Conservation (phyloP, 2,113 vertebrate genomes). For the Donacobius atricapilla region DNA sequence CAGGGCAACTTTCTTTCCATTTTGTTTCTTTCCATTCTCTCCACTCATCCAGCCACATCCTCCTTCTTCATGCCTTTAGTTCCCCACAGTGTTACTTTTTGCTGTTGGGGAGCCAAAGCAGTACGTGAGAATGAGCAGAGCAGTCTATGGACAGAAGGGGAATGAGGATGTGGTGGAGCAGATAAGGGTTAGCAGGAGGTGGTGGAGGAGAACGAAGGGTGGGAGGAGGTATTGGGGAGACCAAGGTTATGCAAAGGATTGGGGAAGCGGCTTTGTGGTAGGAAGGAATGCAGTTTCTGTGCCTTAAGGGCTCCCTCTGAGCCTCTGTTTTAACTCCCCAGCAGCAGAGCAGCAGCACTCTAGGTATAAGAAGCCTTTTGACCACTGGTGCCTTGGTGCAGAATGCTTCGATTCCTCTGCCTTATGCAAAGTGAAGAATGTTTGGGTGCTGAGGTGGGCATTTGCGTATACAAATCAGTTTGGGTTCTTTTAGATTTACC, state of each 20-base stretch:
- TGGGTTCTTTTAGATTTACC: not conserved
- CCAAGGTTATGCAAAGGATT: conserved; percentile 62
- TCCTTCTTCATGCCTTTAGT: conserved; percentile 8
- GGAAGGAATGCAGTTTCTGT: conserved; percentile 56
- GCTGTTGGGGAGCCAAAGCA: conserved; percentile 4
- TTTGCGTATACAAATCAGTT: conserved; percentile 18
- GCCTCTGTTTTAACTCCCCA: not conserved
- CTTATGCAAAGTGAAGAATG: conserved; percentile 32
- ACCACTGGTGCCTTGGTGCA: not conserved
- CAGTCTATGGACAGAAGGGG: not conserved
- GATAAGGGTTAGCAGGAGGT: conserved; percentile 61
- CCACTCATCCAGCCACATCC: conserved; percentile 14
- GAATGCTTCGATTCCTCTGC: not conserved
- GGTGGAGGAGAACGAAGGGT: conserved; percentile 42
- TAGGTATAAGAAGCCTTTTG: not conserved
- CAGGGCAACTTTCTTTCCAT: not conserved
- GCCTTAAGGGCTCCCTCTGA: conserved; percentile 23
- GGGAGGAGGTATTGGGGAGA: conserved; percentile 47
- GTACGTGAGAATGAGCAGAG: conserved; percentile 52
- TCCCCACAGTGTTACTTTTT: not conserved
- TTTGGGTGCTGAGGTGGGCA: not conserved
- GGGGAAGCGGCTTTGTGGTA: conserved; percentile 54
- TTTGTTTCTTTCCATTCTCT: conserved; percentile 15
- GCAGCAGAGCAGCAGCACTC: not conserved
- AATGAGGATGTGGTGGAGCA: conserved; percentile 62